A percentile compares a stretch with the other conserved stretches of the same genome.
These are phyloP conservation scores for Orchesellides sinensis DNA, from an alignment of 2,888 invertebrate species.

Conservation along the genomic window DNA sequence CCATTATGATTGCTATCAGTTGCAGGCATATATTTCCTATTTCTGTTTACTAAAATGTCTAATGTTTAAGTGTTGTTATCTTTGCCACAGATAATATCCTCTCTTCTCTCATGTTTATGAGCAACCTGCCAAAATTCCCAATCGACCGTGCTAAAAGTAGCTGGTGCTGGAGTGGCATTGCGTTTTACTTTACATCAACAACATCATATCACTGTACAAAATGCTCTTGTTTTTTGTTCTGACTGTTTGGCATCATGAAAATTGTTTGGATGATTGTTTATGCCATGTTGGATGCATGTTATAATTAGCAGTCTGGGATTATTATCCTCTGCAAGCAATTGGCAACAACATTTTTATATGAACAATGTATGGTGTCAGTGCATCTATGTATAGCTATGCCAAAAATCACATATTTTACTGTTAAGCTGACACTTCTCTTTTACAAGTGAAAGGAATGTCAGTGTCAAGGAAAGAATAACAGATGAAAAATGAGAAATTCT, in stretches of 20 bases:
- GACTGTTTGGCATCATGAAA: too few relatives aligned
- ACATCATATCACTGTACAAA: too few relatives aligned
- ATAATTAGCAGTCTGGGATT: background rate
- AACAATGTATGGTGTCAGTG: background rate
- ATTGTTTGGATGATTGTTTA: background rate
- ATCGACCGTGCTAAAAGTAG: slow-evolving; percentile 32
- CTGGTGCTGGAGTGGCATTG: background rate
- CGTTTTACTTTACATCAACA: background rate
- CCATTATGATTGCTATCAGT: background rate
- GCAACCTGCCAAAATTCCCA: slow-evolving; percentile 55
- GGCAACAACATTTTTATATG: background rate
- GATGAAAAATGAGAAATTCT: background rate
- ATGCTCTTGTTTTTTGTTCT: background rate
- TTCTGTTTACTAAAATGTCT: background rate
- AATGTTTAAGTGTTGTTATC: background rate
- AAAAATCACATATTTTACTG: background rate
- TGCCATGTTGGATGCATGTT: background rate
- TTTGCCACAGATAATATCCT: too few relatives aligned
- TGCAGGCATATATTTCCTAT: slow-evolving; percentile 11
- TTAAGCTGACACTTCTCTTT: background rate
- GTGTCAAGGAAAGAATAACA: slow-evolving; percentile 13
- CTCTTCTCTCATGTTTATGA: slow-evolving; percentile 38
- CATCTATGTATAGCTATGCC: background rate
- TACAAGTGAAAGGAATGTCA: slow-evolving; percentile 8
- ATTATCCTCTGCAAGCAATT: background rate